These are phyloP conservation scores for Emydoidea blandingii DNA, from an alignment of 2,797 vertebrate genomes.

Conservation along the genomic window DNA sequence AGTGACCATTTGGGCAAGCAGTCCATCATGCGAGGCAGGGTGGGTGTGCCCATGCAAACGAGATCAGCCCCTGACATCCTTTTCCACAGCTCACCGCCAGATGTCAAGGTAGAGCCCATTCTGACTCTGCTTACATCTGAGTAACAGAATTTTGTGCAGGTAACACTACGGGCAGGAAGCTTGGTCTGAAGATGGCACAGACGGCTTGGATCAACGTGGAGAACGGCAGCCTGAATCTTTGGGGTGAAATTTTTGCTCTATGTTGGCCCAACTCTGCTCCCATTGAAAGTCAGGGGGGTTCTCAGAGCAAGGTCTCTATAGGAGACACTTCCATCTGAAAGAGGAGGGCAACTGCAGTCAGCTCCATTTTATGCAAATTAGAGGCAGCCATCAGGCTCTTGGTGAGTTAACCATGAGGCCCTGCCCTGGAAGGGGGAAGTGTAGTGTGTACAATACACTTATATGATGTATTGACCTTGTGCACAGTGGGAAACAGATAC, in stretches of 20 bases:
- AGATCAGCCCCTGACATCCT: no score
- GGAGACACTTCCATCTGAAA: not conserved
- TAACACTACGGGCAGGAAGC: not conserved
- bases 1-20: no score
- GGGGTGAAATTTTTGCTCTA: not conserved
- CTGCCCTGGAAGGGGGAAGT: not conserved
- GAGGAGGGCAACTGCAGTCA: not conserved
- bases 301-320: not conserved
- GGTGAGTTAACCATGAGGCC: not conserved
- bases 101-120: no score
- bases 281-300: not conserved
- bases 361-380: not conserved
- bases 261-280: not conserved
- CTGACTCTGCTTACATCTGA: no score
- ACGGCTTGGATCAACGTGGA: not conserved
- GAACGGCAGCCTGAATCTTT: not conserved
- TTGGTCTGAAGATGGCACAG: not conserved
- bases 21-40: no score
- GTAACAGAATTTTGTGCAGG: no score
- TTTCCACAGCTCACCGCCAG: no score
- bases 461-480: not conserved
- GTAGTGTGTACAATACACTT: not conserved
- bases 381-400: not conserved
- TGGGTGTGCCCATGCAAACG: no score
- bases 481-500: not conserved